A percentile compares a stretch with the other conserved stretches of the same genome.
Conservation (phyloP, 2,797 vertebrate species). For the Coluber constrictor region DNA sequence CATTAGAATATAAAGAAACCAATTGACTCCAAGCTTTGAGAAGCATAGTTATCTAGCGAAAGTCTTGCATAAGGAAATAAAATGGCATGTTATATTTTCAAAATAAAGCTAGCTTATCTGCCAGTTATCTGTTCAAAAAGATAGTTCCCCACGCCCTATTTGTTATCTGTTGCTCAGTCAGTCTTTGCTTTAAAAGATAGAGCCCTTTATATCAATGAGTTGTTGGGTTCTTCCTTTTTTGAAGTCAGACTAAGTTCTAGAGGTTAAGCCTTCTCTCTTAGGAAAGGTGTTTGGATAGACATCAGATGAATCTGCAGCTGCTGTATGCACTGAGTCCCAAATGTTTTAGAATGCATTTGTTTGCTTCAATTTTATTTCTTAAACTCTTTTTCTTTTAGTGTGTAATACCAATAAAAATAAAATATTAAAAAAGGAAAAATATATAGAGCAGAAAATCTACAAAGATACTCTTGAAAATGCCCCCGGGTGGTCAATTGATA, state of each 20-base stretch:
- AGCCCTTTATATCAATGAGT: neutral
- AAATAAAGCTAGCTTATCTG: neutral
- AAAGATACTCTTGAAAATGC: neutral
- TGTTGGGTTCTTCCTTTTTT: neutral
- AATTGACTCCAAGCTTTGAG: no score
- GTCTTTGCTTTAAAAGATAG: neutral
- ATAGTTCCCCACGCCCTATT: neutral
- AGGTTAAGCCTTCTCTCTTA: conserved; percentile 5
- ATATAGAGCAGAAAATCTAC: conserved; percentile 2
- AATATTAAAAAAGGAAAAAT: neutral
- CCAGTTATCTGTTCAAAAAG: neutral
- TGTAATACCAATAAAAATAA: neutral
- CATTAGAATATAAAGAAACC: neutral
- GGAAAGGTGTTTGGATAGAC: neutral
- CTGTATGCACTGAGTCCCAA: neutral
- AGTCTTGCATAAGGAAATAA: neutral
- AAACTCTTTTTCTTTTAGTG: neutral
- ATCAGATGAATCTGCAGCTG: neutral
- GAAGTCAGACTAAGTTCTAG: neutral
- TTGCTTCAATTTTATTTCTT: neutral
- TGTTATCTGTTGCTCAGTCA: neutral
- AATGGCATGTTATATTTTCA: neutral
- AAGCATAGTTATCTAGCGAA: neutral
- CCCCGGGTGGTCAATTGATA: conserved; percentile 17
- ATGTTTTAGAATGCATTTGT: neutral